These are phyloP conservation scores for Magallana gigas DNA, from an alignment of 1,140 invertebrate genomes.

Conservation along the genomic window DNA sequence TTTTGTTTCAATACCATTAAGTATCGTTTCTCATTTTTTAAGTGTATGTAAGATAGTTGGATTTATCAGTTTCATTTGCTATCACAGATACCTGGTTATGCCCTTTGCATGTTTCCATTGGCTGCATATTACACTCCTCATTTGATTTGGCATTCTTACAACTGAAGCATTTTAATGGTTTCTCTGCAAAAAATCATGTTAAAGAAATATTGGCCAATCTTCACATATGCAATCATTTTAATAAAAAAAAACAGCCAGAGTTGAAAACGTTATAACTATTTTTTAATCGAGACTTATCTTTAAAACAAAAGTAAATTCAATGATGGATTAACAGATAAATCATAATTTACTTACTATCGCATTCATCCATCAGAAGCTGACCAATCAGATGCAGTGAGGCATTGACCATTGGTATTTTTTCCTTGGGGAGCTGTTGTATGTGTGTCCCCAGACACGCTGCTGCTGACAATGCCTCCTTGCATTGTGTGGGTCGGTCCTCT, in stretches of 20 bases:
- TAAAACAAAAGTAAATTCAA: no score
- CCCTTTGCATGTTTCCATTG: slow-evolving; percentile 42
- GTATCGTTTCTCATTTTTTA: no score
- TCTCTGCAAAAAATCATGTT: slow-evolving; percentile 39
- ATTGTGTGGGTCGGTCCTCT: slow-evolving; percentile 1
- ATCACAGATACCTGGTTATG: slow-evolving; percentile 35
- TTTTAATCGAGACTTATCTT: no score
- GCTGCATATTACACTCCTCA: slow-evolving; percentile 52
- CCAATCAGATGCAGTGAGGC: slow-evolving; percentile 16
- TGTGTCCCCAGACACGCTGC: slow-evolving; percentile 21
- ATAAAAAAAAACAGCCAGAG: no score
- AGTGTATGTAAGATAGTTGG: no score
- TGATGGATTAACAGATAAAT: no score
- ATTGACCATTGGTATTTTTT: slow-evolving; percentile 23
- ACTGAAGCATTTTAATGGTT: slow-evolving; percentile 46
- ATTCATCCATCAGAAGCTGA: slow-evolving; percentile 16
- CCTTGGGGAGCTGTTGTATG: slow-evolving; percentile 24
- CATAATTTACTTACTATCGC: not conserved
- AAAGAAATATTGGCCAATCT: no score
- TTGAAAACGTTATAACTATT: no score
- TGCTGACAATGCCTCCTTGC: not conserved
- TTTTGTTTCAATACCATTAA: no score
- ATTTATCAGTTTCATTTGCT: no score
- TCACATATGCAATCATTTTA: no score
- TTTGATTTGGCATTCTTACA: slow-evolving; percentile 44